Evolutionary conservation across 2,113 vertebrate species (phyloP).

Genomic region (Pluvianellus socialis): DNA sequence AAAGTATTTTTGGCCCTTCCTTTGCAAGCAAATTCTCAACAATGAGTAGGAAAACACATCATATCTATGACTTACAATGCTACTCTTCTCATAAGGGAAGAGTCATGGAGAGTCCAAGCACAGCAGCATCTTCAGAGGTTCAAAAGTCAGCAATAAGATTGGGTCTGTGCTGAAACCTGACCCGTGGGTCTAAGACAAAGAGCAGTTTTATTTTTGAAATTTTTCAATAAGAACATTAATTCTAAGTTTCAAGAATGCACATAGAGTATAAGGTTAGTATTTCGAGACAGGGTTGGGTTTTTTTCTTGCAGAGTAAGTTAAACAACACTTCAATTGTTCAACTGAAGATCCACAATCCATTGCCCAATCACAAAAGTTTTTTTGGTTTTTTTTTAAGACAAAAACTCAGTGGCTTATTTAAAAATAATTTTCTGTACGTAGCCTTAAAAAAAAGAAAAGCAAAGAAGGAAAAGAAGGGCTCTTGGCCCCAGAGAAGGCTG

Average conservation of each 20-base stretch:
- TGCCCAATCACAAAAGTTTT: not conserved
- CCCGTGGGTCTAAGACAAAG: not conserved
- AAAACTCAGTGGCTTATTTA: not conserved
- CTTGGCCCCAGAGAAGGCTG: not conserved
- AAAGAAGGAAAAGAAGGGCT: not conserved
- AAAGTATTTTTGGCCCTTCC: not conserved
- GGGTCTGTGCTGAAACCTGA: not conserved
- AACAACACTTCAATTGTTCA: not conserved
- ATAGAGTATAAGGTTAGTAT: not conserved
- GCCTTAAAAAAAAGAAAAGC: not conserved
- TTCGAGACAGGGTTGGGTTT: not conserved
- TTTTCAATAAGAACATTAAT: not conserved
- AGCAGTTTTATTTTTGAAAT: not conserved
- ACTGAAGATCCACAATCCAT: not conserved
- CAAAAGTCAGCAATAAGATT: not conserved
- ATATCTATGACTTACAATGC: not conserved
- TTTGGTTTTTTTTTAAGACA: not conserved
- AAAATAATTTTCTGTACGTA: not conserved
- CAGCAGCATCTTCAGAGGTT: not conserved
- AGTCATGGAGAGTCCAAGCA: not conserved
- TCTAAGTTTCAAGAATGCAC: constrained; percentile 16
- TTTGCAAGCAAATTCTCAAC: not conserved
- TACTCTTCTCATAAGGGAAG: not conserved
- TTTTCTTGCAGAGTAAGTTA: not conserved
- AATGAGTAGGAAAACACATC: not conserved